Base-by-base conservation (phyloP, 2,888 invertebrate genomes). In the Trypoxylon attenuatum region DNA sequence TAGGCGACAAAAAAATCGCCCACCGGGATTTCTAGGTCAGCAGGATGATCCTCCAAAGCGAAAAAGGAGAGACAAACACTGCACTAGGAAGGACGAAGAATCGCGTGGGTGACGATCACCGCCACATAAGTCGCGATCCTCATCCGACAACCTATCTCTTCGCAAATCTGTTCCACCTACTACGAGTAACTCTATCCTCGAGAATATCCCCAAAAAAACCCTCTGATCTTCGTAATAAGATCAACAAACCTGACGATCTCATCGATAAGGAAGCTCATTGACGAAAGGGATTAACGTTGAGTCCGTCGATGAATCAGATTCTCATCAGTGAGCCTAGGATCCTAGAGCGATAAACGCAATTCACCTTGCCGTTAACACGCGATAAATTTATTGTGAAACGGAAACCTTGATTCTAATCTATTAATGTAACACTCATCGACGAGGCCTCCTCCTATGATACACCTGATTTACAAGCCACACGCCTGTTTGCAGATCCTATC, bases 41-140 rank as follows among this genome's bases (percentile, higher is more conserved):
- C 69, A 56, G 71, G 67, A 45, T 63, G 76, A 76, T 69, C 64
- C 65, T 69, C 42, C 5, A 41, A 33, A 19, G 43, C 65, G 60
- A 65, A 69, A 71, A 70, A 66, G 68, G 68, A 63, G 58, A 66
- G 70, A 77, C 59, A 59, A 72, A 76, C 53, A 70, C 49, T 63
- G 42, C 42, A 50, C 38, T 42, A 52, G 46, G 57, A 65, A 71
- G 73, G 65, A 71, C 65, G 71, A 69, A 8, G 33, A n/a, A 1
- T 58, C 61, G 62, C 74, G 71, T 74, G 69, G 73, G 74, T 61
- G 71, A 42, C 39, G 5, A 33, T 25, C 8, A 13, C 33, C 33
- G 13, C 10, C 33, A 8, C n/a, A n/a, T n/a, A n/a, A n/a, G n/a
- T n/a, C n/a, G n/a, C n/a, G n/a, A n/a, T n/a, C n/a, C n/a, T n/a